Conservation (phyloP, 2,113 vertebrate species). For the Lepisosteus osseus region DNA sequence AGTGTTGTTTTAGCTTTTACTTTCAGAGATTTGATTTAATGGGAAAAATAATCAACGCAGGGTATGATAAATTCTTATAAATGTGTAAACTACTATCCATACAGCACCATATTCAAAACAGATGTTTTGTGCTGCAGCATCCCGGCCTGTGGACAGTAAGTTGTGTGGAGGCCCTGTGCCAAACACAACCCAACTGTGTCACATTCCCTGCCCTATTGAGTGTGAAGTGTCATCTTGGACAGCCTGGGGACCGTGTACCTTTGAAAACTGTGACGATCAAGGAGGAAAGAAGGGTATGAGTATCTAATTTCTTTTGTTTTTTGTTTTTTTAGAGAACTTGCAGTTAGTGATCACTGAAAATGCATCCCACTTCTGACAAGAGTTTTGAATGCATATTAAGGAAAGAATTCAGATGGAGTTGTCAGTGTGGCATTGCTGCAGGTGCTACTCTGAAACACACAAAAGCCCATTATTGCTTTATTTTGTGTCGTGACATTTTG, state of each 20-base stretch:
- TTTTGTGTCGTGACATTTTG: not conserved
- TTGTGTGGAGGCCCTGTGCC: constrained; percentile 75
- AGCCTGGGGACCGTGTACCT: constrained; percentile 94
- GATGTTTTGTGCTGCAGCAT: constrained; percentile 60
- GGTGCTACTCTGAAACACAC: not conserved
- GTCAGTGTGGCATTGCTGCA: not conserved
- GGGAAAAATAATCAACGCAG: no score
- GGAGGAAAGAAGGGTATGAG: constrained; percentile 86
- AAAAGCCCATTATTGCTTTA: not conserved
- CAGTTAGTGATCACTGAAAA: no score
- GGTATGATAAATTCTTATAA: no score
- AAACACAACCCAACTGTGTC: constrained; percentile 87
- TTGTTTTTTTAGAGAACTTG: no score
- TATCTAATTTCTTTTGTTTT: no score
- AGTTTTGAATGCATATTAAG: no score
- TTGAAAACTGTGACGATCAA: constrained; percentile 89
- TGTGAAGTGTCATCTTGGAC: constrained; percentile 89
- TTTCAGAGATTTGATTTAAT: no score
- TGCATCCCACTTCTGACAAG: no score
- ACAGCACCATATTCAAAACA: no score
- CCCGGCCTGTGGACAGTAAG: constrained; percentile 78
- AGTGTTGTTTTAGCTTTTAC: no score
- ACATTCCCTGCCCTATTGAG: constrained; percentile 85
- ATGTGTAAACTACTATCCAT: no score
- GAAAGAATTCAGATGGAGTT: no score